Base-by-base conservation (phyloP, 2,888 invertebrate species). In the Drosophila infuscata region DNA sequence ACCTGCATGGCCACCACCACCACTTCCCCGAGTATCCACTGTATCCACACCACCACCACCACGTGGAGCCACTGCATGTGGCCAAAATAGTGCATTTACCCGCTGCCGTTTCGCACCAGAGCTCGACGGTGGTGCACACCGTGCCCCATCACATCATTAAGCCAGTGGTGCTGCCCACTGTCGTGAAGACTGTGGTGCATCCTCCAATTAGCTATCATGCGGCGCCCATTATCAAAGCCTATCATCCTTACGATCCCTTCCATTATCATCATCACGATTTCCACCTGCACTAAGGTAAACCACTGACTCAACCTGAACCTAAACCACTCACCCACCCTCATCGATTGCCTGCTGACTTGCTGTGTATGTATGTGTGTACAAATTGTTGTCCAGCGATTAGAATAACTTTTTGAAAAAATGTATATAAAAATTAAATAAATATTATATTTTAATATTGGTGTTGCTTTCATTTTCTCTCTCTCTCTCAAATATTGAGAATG, bases 21-120 rank as follows among this genome's bases (percentile, higher is more conserved):
- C 91, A 89, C 30, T 91, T 84, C 53, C 82, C 89, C 53, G 83
- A 84, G 46, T 84, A 87, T 32, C 76, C 82, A 5, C 58, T 80
- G 5, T 56, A 76, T 35, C 67, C 74, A 3, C 71, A 76, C 8
- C 83, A 82, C 48, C 82, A 82, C 9, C 82, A 82, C 9, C 82
- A 83, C n/a, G 69, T 88, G 30, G 88, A 92, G 33, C 92, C 92
- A 1, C 61, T 92, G 62, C 92, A 92, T 81, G 79, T 91, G 60
- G 88, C 92, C 58, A 92, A 92, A 58, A 88, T 89, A 20, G 88
- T 92, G 5, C 92, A 92, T 61, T 71, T 92, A 7, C 93, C 93
- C 0, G 91, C 92, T 0, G 92, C 92, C 9, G 85, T 92, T 6
- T 92, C 92, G n/a, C 92, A 92, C 68, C 92, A 92, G 65, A 92